Evolutionary conservation across 2,888 invertebrate genomes (phyloP).

Genomic region (Matsumyia berberina): DNA sequence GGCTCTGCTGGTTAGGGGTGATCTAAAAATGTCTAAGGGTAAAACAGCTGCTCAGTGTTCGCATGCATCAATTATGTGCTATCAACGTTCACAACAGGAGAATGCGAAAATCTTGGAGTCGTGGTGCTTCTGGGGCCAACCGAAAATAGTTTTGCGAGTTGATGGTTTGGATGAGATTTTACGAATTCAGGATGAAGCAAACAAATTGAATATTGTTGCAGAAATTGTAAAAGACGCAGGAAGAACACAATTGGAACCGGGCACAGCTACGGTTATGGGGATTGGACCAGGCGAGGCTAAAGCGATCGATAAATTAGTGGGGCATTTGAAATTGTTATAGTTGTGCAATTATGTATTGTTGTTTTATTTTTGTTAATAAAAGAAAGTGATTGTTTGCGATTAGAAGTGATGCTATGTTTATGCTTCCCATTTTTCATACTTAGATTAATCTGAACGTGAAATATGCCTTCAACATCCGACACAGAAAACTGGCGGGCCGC

Average conservation of each 20-base stretch:
- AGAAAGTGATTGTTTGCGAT: neutral
- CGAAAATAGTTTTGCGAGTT: conserved; percentile 90
- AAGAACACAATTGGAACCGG: conserved; percentile 88
- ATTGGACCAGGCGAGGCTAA: conserved; percentile 88
- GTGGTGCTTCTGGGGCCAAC: conserved; percentile 89
- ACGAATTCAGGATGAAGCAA: conserved; percentile 85
- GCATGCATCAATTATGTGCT: conserved; percentile 90
- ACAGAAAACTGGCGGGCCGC: no score
- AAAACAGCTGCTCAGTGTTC: conserved; percentile 92
- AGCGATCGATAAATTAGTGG: conserved; percentile 87
- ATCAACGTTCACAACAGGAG: conserved; percentile 84
- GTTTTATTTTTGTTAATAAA: conserved; percentile 3
- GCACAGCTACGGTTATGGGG: conserved; percentile 90
- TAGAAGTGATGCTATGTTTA: no score
- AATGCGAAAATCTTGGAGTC: conserved; percentile 83
- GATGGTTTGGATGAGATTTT: conserved; percentile 85
- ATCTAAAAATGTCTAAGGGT: conserved; percentile 91
- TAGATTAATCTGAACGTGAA: no score
- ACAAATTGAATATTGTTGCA: conserved; percentile 84
- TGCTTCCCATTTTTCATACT: no score
- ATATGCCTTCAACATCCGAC: no score
- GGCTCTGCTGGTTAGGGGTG: conserved; percentile 90
- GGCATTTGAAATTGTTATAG: conserved; percentile 87
- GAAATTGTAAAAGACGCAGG: conserved; percentile 90
- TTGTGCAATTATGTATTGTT: conserved; percentile 11